Evolutionary conservation across 2,113 vertebrate genomes (phyloP).

Genomic region (Lathamus discolor): DNA sequence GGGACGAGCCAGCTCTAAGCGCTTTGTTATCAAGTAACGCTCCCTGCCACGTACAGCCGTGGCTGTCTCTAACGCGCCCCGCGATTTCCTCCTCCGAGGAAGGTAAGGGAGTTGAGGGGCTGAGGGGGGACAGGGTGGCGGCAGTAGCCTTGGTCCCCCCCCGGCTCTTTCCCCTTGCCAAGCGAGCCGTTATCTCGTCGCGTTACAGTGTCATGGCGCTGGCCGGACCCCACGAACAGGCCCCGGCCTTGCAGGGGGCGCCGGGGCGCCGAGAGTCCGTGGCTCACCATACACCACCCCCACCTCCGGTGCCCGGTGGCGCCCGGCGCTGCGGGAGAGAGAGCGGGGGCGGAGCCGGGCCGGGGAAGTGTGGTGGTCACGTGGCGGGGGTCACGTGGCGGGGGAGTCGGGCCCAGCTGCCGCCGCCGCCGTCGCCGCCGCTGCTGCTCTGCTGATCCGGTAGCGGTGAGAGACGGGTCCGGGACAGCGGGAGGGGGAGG

Average conservation of each 20-base stretch:
- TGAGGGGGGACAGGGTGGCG: not conserved
- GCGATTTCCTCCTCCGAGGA: not conserved
- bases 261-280: not conserved
- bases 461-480: slow-evolving; percentile 3
- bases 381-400: slow-evolving; percentile 76
- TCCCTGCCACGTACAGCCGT: fast-evolving
- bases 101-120: not conserved
- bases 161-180: not conserved
- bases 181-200: not conserved
- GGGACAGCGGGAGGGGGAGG: not conserved
- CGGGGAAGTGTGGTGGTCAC: slow-evolving; percentile 59
- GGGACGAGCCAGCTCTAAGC: fast-evolving
- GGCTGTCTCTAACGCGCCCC: fast-evolving
- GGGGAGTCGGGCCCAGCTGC: slow-evolving; percentile 72
- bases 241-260: not conserved
- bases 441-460: not conserved
- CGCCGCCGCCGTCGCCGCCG: not conserved
- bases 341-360: not conserved
- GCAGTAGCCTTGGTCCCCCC: not conserved
- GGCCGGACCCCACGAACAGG: not conserved
- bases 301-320: not conserved
- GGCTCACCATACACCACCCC: too few relatives aligned
- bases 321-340: not conserved
- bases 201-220: not conserved
- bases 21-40: not conserved